Percentiles rank a stretch among this genome's conserved stretches.
Conservation (phyloP, 1,140 invertebrate species). For the Eubasilissa regina region DNA sequence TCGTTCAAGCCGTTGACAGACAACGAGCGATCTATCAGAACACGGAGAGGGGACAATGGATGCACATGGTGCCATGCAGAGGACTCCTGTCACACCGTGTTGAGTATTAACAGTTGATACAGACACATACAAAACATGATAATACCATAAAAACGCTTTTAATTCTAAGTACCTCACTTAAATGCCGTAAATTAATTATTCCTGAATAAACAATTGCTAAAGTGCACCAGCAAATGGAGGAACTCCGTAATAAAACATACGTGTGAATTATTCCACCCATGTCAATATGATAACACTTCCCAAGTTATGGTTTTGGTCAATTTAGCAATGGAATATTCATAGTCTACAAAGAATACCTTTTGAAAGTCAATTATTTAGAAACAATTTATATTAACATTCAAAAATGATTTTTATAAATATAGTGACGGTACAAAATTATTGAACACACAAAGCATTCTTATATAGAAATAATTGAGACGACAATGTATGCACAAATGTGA, state of each 20-base stretch:
- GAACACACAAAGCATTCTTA: constrained; percentile 54
- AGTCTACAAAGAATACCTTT: constrained; percentile 44
- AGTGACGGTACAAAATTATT: constrained; percentile 41
- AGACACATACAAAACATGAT: constrained; percentile 31
- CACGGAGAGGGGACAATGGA: constrained; percentile 10
- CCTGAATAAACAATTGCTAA: constrained; percentile 47
- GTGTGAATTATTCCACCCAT: constrained; percentile 18
- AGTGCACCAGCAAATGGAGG: constrained; percentile 29
- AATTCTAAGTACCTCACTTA: constrained; percentile 50
- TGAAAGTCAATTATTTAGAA: constrained; percentile 45
- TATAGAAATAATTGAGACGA: constrained; percentile 43
- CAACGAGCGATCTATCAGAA: constrained; percentile 22
- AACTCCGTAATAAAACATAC: neutral
- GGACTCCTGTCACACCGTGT: neutral
- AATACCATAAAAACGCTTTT: constrained; percentile 40
- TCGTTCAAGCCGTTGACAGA: constrained; percentile 44
- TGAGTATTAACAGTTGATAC: constrained; percentile 48
- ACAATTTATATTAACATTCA: constrained; percentile 32
- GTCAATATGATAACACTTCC: neutral
- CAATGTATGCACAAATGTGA: constrained; percentile 37
- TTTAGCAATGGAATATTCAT: constrained; percentile 48
- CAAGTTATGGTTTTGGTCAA: constrained; percentile 18
- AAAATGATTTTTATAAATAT: constrained; percentile 23
- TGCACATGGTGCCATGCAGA: constrained; percentile 51
- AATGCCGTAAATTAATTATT: constrained; percentile 46